Base-by-base conservation (phyloP, 2,888 invertebrate genomes). In the Lepetodrilus schrolli region DNA sequence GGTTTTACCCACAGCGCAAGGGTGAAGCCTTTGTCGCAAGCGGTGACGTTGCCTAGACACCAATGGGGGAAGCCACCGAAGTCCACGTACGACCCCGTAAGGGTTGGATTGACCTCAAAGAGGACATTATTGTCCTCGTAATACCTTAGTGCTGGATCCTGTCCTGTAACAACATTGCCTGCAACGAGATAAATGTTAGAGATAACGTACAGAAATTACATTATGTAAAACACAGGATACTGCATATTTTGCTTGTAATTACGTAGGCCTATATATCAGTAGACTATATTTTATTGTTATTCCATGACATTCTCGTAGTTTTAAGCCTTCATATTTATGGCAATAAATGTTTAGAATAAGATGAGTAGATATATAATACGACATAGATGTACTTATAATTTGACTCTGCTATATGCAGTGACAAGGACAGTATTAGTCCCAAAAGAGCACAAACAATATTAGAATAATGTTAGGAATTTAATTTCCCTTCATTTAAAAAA, bases 11-110 rank as follows among this genome's bases (percentile, higher is more conserved):
- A 83, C 30, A 87, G 71, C 13, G 78, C 74, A 0, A 89, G 43
- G 4, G 83, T 84, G 37, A 89, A 76, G 17, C 90, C 90, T 4
- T 81, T 70, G 0, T 48, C 21, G 78, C 90, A 90, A 5, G 70
- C 73, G 4, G 77, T 74, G 66, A 89, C 58, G 80, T 89, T 84
- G n/a, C 88, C 88, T n/a, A 87, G 77, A 73, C 90, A 90, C 83
- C 86, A 84, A 73, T 88, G 85, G 0, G 86, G 86, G 74, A 80
- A 87, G 23, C 81, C 74, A 21, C 86, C 87, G 7, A 89, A 77
- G 48, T 80, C 73, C 17, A 78, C 80, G 68, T 83, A 79, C 30
- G 83, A 83, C 2, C 83, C 85, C 8, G 73, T 38, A 1, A 78
- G 74, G 17, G 75, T 74, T 21, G 77, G 69, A 17, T 68, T 77